Conservation (phyloP, 2,888 invertebrate genomes). For the Liposcelis brunnea region DNA sequence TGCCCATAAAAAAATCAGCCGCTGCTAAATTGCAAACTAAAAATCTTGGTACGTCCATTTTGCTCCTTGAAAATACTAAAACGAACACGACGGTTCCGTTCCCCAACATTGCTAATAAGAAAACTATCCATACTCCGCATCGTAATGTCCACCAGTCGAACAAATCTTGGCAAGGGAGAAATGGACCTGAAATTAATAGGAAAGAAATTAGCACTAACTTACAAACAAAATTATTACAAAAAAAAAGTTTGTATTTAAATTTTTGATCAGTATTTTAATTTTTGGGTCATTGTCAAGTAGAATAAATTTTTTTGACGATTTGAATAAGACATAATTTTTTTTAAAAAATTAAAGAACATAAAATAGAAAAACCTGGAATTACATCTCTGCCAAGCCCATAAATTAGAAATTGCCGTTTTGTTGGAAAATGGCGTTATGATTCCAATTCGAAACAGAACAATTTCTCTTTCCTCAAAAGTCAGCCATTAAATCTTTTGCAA, state of each 20-base stretch:
- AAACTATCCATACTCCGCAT: constrained; percentile 95
- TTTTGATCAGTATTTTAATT: not conserved
- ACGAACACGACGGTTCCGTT: constrained; percentile 94
- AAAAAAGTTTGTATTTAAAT: constrained; percentile 1
- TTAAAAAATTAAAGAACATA: too few relatives aligned
- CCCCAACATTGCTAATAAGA: constrained; percentile 84
- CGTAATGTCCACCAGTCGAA: constrained; percentile 97
- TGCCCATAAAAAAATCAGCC: constrained; percentile 94
- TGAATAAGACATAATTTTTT: too few relatives aligned
- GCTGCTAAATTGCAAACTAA: constrained; percentile 92
- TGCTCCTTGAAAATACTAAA: constrained; percentile 72
- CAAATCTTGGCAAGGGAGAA: constrained; percentile 85
- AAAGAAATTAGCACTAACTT: constrained; percentile 9
- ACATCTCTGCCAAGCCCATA: too few relatives aligned
- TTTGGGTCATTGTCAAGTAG: not conserved
- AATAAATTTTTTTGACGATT: not conserved
- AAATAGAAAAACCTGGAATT: too few relatives aligned
- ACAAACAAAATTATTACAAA: constrained; percentile 4
- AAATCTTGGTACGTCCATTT: constrained; percentile 93
- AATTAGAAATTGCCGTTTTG: too few relatives aligned
- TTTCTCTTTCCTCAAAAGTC: too few relatives aligned
- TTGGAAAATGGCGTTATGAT: too few relatives aligned
- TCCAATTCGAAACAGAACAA: too few relatives aligned
- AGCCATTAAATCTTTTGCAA: too few relatives aligned
- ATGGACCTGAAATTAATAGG: constrained; percentile 48